Conservation (phyloP, 2,888 invertebrate genomes). For the Sphaerophoria taeniata region DNA sequence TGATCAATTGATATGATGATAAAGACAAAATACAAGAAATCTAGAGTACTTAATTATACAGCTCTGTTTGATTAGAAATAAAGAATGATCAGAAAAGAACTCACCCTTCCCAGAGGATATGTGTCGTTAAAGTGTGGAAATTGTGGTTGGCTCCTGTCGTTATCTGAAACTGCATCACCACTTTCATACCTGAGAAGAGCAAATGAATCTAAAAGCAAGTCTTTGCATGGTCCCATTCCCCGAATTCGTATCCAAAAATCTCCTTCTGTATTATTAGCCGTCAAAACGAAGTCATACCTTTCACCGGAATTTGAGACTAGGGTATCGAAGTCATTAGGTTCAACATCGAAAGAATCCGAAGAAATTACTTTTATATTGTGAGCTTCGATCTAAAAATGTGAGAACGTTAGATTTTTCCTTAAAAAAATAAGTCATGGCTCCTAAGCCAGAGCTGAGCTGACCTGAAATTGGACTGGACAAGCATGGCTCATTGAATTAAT, state of each 20-base stretch:
- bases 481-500: conserved; percentile 80
- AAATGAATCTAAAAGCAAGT: conserved; percentile 75
- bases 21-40: no score
- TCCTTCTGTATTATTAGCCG: conserved; percentile 80
- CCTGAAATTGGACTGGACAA: conserved; percentile 80
- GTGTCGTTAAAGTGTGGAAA: conserved; percentile 69
- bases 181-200: conserved; percentile 77
- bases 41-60: no score
- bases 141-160: conserved; percentile 53
- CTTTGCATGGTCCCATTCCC: conserved; percentile 76
- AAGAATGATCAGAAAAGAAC: no score
- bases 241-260: conserved; percentile 78
- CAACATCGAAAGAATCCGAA: conserved; percentile 79
- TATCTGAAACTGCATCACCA: conserved; percentile 25
- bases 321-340: conserved; percentile 77
- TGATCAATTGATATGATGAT: no score
- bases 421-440: no score
- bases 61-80: no score
- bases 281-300: conserved; percentile 83
- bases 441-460: conserved; percentile 42
- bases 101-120: conserved; percentile 68
- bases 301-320: conserved; percentile 83
- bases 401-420: not conserved
- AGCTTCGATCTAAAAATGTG: conserved; percentile 76
- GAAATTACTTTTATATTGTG: conserved; percentile 80